These are phyloP conservation scores for Bothrops jararaca DNA, from an alignment of 2,113 vertebrate genomes.

Conservation along the genomic window DNA sequence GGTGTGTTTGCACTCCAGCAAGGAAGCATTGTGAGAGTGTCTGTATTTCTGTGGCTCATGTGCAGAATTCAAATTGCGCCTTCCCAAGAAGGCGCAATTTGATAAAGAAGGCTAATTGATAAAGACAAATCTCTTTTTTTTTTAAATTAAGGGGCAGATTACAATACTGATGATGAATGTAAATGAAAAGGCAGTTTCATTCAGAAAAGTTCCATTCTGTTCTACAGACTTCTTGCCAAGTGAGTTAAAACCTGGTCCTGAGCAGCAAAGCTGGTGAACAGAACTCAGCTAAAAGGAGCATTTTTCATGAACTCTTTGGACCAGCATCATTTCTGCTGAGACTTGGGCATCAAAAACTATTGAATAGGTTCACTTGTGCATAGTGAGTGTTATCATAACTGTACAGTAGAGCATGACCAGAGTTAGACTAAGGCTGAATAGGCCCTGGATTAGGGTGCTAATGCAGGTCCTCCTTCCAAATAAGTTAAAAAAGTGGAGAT, in stretches of 20 bases:
- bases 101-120: too few species aligned
- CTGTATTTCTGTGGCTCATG: too few species aligned
- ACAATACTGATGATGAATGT: too few species aligned
- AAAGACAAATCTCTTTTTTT: too few species aligned
- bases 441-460: not conserved
- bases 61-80: too few species aligned
- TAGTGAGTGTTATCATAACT: not conserved
- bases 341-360: not conserved
- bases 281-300: not conserved
- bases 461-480: not conserved
- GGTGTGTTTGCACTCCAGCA: too few species aligned
- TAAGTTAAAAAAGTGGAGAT: not conserved
- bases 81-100: too few species aligned
- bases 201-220: not conserved
- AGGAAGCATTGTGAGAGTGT: too few species aligned
- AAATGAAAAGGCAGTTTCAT: too few species aligned
- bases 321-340: not conserved
- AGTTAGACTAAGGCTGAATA: not conserved
- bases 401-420: not conserved
- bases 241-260: not conserved
- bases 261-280: not conserved
- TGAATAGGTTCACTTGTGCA: not conserved
- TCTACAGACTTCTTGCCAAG: not conserved
- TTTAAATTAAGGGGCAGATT: too few species aligned
- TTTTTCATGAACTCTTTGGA: not conserved